A percentile compares a stretch with the other conserved stretches of the same genome.
These are phyloP conservation scores for Takifugu flavidus DNA, from an alignment of 2,113 vertebrate species.

Conservation along the genomic window DNA sequence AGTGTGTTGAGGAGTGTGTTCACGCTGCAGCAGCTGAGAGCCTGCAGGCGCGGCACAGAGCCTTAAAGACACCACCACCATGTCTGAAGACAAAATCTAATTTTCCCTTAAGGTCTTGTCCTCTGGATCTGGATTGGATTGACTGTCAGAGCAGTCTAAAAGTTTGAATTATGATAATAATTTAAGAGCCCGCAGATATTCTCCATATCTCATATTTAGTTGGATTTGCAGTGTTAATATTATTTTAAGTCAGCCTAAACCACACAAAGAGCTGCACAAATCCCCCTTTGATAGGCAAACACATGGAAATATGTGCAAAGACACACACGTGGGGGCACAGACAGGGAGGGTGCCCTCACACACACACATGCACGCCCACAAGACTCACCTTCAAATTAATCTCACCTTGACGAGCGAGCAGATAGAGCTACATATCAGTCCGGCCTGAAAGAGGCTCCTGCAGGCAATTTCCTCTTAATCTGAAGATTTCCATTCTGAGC, in stretches of 20 bases:
- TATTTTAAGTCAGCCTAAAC: not conserved
- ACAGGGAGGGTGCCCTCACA: not conserved
- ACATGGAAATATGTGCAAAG: not conserved
- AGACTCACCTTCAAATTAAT: slow-evolving; percentile 41
- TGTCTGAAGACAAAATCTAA: no score
- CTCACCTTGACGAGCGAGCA: slow-evolving; percentile 39
- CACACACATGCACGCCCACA: not conserved
- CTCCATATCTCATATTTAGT: not conserved
- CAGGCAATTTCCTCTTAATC: slow-evolving; percentile 56
- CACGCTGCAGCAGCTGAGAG: no score
- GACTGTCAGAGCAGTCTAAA: no score
- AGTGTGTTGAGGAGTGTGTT: not conserved
- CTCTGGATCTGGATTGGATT: not conserved
- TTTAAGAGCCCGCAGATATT: no score
- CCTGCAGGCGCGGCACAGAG: no score
- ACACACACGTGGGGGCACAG: not conserved
- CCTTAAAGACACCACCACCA: no score
- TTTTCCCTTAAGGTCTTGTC: not conserved
- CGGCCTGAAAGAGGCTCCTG: slow-evolving; percentile 34
- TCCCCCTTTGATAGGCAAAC: not conserved
- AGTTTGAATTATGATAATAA: no score
- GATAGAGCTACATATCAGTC: slow-evolving; percentile 33
- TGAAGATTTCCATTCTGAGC: slow-evolving; percentile 42
- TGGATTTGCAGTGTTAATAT: slow-evolving; percentile 7
- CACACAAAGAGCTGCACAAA: not conserved